These are phyloP conservation scores for Ceratotherium simum DNA, from an alignment of 2,113 vertebrate genomes.

Conservation along the genomic window DNA sequence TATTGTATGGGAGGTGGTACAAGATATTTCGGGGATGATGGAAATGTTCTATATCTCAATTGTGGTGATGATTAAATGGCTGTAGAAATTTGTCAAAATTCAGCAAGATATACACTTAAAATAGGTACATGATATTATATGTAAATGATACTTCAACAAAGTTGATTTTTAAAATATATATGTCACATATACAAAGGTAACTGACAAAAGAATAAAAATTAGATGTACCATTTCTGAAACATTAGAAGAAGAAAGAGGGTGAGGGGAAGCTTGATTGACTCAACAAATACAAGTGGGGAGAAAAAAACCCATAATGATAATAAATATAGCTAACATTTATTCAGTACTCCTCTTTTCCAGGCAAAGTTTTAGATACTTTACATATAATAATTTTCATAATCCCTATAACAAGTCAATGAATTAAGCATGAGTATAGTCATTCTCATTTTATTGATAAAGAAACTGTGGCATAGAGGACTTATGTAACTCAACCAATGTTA, in stretches of 20 bases:
- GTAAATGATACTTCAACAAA: background rate
- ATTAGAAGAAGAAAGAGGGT: background rate
- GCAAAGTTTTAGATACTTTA: background rate
- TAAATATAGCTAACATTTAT: background rate
- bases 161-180: background rate
- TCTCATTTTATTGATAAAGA: constrained; percentile 12
- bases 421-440: background rate
- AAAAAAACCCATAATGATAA: background rate
- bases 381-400: background rate
- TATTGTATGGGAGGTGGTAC: background rate
- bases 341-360: background rate
- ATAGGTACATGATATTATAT: background rate
- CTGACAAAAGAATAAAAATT: background rate
- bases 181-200: background rate
- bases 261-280: background rate
- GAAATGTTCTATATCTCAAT: background rate
- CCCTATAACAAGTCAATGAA: background rate
- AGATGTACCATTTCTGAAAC: background rate
- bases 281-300: background rate
- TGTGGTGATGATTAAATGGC: background rate
- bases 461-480: background rate
- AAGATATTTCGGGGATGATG: background rate
- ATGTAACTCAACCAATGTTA: background rate
- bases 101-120: background rate
- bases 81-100: background rate